Conservation (phyloP, 2,113 vertebrate genomes). For the Esox niger region DNA sequence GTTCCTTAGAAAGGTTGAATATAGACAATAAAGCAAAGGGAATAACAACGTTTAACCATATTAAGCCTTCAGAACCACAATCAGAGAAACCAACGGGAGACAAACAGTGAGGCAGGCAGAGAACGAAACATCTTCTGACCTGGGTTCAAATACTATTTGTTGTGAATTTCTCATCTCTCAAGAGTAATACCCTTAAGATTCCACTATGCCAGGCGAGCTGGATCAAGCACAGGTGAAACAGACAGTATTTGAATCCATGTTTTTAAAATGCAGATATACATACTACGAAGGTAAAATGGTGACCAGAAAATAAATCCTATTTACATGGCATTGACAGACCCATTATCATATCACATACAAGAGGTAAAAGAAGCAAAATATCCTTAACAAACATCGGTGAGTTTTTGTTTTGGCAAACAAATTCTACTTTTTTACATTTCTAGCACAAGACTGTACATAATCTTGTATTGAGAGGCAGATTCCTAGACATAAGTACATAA, state of each 20-base stretch:
- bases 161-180: too few species aligned
- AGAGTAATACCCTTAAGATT: too few species aligned
- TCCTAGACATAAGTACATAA: constrained; percentile 84
- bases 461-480: constrained; percentile 86
- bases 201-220: too few species aligned
- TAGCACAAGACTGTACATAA: constrained; percentile 77
- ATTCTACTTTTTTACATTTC: constrained; percentile 66
- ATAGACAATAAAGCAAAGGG: constrained; percentile 68
- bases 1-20: not conserved
- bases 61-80: constrained; percentile 54
- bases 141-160: too few species aligned
- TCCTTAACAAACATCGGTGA: constrained; percentile 60
- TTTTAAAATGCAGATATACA: constrained; percentile 58
- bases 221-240: too few species aligned
- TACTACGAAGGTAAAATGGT: constrained; percentile 55
- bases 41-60: constrained; percentile 11
- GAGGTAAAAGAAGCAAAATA: constrained; percentile 70
- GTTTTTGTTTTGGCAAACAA: constrained; percentile 61
- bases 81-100: constrained; percentile 69
- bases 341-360: constrained; percentile 62
- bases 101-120: constrained; percentile 63
- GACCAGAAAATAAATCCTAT: constrained; percentile 47
- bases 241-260: too few species aligned
- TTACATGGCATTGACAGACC: constrained; percentile 46
- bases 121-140: constrained; percentile 56